Percentiles rank a stretch among this genome's conserved stretches.
These are phyloP conservation scores for Apodemia hepburni DNA, from an alignment of 2,888 invertebrate species.

Conservation along the genomic window DNA sequence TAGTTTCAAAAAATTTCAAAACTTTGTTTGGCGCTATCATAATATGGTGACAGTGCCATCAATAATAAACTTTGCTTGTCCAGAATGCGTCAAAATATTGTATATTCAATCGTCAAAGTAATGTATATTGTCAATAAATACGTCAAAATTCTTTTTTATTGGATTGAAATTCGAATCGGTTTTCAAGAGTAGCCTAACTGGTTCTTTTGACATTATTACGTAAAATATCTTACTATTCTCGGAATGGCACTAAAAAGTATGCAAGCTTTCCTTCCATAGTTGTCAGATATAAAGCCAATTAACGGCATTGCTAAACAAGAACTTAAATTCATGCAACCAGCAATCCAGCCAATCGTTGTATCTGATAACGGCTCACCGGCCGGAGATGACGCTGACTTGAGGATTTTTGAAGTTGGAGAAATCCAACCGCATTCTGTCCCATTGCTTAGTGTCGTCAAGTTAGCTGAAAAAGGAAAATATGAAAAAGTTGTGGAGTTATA, in stretches of 20 bases:
- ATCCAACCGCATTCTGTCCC: constrained; percentile 62
- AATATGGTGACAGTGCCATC: no score
- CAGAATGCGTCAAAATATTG: no score
- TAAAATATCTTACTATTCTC: constrained; percentile 46
- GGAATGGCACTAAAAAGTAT: constrained; percentile 64
- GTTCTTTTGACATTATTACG: no score
- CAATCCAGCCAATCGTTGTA: constrained; percentile 65
- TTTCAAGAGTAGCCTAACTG: no score
- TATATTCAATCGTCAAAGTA: no score
- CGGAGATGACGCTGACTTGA: constrained; percentile 48
- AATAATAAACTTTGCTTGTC: no score
- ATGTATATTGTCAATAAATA: no score
- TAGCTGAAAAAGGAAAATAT: constrained; percentile 20
- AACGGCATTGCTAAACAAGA: constrained; percentile 51
- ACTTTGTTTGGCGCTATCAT: no score
- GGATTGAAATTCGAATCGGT: no score
- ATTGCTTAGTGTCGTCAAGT: constrained; percentile 32
- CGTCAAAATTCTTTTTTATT: no score
- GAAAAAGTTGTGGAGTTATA: no score
- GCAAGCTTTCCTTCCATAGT: constrained; percentile 59
- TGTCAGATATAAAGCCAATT: constrained; percentile 61
- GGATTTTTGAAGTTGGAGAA: constrained; percentile 51
- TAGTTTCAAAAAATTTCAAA: no score
- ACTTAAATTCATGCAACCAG: constrained; percentile 56
- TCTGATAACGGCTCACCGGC: constrained; percentile 51